Evolutionary conservation across 2,888 invertebrate species (phyloP).

Genomic region (Protonemura montana): DNA sequence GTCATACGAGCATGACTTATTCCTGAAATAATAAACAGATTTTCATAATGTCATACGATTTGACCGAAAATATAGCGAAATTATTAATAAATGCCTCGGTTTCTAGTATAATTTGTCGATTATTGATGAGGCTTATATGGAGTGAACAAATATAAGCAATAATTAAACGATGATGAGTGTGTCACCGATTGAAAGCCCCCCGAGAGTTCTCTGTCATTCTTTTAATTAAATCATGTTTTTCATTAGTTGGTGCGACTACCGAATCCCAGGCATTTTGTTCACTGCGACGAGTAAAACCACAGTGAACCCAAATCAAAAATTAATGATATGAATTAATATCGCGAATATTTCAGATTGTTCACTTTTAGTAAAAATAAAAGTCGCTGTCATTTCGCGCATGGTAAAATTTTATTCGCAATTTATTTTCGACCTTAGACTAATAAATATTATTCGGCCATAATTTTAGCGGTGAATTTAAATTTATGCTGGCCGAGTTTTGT

Average conservation of each 20-base stretch:
- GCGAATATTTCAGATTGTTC: neutral
- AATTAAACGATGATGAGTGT: neutral
- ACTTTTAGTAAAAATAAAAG: neutral
- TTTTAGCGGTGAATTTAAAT: neutral
- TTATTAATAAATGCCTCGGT: neutral
- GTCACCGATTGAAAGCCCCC: neutral
- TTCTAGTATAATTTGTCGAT: neutral
- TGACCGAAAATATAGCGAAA: neutral
- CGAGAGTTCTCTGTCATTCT: neutral
- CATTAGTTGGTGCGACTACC: neutral
- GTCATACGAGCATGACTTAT: neutral
- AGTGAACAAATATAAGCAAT: neutral
- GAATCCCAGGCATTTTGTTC: neutral
- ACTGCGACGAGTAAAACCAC: neutral
- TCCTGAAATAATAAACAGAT: neutral
- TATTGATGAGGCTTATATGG: conserved; percentile 1
- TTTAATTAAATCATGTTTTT: conserved; percentile 29
- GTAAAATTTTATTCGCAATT: neutral
- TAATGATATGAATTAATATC: neutral
- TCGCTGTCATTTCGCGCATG: neutral
- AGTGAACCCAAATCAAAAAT: neutral
- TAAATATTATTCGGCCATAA: neutral
- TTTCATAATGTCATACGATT: neutral
- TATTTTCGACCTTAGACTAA: neutral
- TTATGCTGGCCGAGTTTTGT: neutral